Percentiles rank a stretch among this genome's conserved stretches.
Evolutionary conservation across 2,888 invertebrate species (phyloP).

Genomic region (Danaus chrysippus): DNA sequence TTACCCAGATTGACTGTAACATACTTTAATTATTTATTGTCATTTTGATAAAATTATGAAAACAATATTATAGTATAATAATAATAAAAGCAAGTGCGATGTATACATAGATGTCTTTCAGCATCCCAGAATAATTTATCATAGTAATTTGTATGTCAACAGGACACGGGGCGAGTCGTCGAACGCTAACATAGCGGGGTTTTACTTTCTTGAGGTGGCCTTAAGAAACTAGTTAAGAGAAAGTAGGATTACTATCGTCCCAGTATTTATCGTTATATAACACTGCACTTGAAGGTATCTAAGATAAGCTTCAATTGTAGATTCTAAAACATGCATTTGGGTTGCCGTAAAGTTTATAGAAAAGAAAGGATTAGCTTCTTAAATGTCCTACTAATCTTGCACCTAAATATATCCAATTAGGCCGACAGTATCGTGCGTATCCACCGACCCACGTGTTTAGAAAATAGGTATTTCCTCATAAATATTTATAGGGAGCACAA

Average conservation of each 20-base stretch:
- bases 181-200: conserved; percentile 73
- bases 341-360: not conserved
- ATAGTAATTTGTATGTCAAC: conserved; percentile 73
- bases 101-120: conserved; percentile 33
- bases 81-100: conserved; percentile 13
- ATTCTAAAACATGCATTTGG: not conserved
- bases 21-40: too few species aligned
- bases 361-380: conserved; percentile 25
- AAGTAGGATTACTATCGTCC: conserved; percentile 73
- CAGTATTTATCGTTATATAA: conserved; percentile 67
- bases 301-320: not conserved
- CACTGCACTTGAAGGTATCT: conserved; percentile 33
- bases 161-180: conserved; percentile 63
- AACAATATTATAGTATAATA: not conserved
- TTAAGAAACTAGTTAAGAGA: conserved; percentile 76
- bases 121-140: conserved; percentile 65
- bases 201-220: conserved; percentile 77
- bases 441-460: conserved; percentile 70
- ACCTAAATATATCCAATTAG: conserved; percentile 69
- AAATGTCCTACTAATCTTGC: conserved; percentile 65
- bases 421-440: conserved; percentile 70
- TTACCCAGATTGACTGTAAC: too few species aligned
- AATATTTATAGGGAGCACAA: conserved; percentile 74
- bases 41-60: too few species aligned
- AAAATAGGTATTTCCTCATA: conserved; percentile 74